These are phyloP conservation scores for Noctua comes DNA, from an alignment of 2,888 invertebrate species.

Conservation along the genomic window DNA sequence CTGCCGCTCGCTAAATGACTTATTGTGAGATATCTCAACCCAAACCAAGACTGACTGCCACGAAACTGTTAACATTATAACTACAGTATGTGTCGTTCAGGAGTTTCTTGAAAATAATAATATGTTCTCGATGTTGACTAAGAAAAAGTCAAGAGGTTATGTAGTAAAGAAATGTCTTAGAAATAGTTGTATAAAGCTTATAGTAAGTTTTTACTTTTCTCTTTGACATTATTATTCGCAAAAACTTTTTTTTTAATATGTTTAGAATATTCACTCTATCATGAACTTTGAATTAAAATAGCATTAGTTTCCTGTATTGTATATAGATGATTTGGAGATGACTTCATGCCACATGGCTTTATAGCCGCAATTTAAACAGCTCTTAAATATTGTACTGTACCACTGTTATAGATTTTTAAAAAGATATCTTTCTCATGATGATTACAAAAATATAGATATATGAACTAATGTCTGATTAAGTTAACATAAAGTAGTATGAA, in stretches of 20 bases:
- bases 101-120: constrained; percentile 16
- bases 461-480: not conserved
- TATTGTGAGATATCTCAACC: constrained; percentile 13
- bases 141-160: constrained; percentile 14
- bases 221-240: constrained; percentile 16
- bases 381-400: not conserved
- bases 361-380: constrained; percentile 11
- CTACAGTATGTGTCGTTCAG: constrained; percentile 32
- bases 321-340: constrained; percentile 26
- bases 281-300: constrained; percentile 36
- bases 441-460: not conserved
- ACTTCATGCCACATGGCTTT: constrained; percentile 14
- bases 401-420: not conserved
- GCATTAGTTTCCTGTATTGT: constrained; percentile 32
- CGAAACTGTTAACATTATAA: constrained; percentile 46
- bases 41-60: constrained; percentile 51
- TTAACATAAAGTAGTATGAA: not conserved
- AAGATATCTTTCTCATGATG: not conserved
- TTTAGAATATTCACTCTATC: constrained; percentile 25
- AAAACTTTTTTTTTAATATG: constrained; percentile 7
- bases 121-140: constrained; percentile 24
- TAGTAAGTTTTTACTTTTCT: constrained; percentile 13
- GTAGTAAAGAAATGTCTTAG: constrained; percentile 4
- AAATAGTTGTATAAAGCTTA: constrained; percentile 26
- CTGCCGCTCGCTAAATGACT: not conserved